Evolutionary conservation across 2,888 invertebrate genomes (phyloP).

Genomic region (Leuctra nigra): DNA sequence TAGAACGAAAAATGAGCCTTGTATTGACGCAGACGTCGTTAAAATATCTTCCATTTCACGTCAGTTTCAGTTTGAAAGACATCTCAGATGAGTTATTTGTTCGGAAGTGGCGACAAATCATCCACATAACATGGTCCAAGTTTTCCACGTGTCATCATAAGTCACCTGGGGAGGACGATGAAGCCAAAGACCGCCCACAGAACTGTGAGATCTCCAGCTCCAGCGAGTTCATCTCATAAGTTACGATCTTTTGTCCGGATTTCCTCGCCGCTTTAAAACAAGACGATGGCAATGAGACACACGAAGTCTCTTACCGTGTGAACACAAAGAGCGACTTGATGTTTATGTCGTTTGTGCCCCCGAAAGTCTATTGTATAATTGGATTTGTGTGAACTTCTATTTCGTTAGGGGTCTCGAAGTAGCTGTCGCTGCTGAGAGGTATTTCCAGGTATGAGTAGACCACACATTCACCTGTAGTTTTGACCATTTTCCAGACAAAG

Average conservation of each 20-base stretch:
- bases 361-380: not conserved
- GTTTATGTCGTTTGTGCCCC: conserved; percentile 1
- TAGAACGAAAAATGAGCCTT: too few species aligned
- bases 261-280: conserved; percentile 14
- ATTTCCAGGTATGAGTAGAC: too few species aligned
- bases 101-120: too few species aligned
- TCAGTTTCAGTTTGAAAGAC: too few species aligned
- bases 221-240: conserved; percentile 4
- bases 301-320: conserved; percentile 3
- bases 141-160: not conserved
- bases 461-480: too few species aligned
- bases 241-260: conserved; percentile 8
- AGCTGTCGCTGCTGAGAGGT: conserved; percentile 5
- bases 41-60: too few species aligned
- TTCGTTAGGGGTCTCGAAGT: too few species aligned
- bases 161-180: conserved; percentile 2
- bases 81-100: too few species aligned
- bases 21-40: too few species aligned
- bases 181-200: conserved; percentile 6
- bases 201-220: not conserved
- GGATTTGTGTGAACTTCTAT: too few species aligned
- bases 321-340: conserved; percentile 11
- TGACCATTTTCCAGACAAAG: too few species aligned
- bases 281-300: not conserved
- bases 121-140: too few species aligned